These are phyloP conservation scores for Melinaea menophilus DNA, from an alignment of 2,888 invertebrate genomes.

Conservation along the genomic window DNA sequence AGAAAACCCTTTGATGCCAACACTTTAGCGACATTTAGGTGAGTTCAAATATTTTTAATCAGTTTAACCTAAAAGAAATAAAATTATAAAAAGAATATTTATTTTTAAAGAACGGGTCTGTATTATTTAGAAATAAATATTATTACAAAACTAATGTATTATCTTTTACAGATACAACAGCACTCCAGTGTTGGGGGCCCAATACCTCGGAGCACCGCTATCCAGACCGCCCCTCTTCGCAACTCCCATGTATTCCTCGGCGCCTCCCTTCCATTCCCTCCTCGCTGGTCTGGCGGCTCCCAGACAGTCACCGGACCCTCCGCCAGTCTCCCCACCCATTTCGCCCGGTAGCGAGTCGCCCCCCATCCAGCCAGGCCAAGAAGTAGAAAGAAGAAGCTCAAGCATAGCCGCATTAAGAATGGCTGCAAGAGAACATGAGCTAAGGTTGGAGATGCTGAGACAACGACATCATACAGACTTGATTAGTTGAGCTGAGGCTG, in stretches of 20 bases:
- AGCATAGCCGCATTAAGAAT: conserved; percentile 92
- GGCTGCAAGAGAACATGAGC: conserved; percentile 93
- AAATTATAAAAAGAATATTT: background rate
- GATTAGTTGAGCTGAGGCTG: conserved; percentile 81
- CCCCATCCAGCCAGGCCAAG: conserved; percentile 76
- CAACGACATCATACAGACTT: conserved; percentile 86
- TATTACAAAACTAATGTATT: too few relatives aligned
- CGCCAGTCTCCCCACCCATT: conserved; percentile 76
- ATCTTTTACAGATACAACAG: conserved; percentile 54
- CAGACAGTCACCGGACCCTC: conserved; percentile 66
- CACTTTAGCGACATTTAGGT: conserved; percentile 84
- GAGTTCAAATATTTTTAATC: conserved; percentile 36
- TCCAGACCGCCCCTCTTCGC: conserved; percentile 76
- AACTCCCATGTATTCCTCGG: conserved; percentile 82
- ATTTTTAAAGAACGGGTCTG: background rate
- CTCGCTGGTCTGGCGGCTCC: conserved; percentile 68
- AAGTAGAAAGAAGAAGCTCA: conserved; percentile 89
- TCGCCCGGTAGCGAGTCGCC: conserved; percentile 76
- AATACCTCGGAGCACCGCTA: conserved; percentile 74
- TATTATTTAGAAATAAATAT: too few relatives aligned
- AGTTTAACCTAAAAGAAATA: background rate
- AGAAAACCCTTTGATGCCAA: conserved; percentile 84
- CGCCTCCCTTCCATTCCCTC: conserved; percentile 66
- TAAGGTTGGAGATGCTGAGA: conserved; percentile 88
- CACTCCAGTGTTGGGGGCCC: conserved; percentile 60